A percentile compares a stretch with the other conserved stretches of the same genome.
Evolutionary conservation across 2,797 vertebrate species (phyloP).

Genomic region (Sebastes taczanowskii): DNA sequence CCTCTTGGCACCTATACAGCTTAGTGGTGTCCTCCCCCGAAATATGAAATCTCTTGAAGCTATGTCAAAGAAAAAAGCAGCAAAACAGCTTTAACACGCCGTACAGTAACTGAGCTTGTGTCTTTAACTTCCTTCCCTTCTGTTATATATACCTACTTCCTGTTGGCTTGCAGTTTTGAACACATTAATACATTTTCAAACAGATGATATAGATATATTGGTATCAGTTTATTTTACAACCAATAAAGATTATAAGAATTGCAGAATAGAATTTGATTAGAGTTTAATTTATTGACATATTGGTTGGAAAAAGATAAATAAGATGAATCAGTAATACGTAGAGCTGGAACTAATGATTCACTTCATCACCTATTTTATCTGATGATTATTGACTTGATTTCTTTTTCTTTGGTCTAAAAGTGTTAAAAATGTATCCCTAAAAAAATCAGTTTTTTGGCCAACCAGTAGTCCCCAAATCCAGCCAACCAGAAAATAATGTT

Average conservation of each 20-base stretch:
- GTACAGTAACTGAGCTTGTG: background rate
- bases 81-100: background rate
- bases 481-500: too few species aligned
- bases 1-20: slow-evolving; percentile 30
- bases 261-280: background rate
- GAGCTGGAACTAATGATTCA: background rate
- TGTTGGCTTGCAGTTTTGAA: background rate
- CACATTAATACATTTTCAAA: background rate
- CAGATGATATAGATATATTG: background rate
- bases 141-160: too few species aligned
- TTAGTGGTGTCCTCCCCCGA: background rate
- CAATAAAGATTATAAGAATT: background rate
- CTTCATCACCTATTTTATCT: background rate
- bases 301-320: background rate
- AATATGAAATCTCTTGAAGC: background rate
- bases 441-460: too few species aligned
- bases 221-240: background rate
- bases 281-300: too few species aligned
- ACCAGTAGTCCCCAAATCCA: too few species aligned
- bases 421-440: too few species aligned
- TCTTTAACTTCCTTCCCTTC: too few species aligned
- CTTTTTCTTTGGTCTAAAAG: background rate
- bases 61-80: background rate
- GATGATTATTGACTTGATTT: background rate
- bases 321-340: background rate